Conservation (phyloP, 2,113 vertebrate species). For the Scopus umbretta region DNA sequence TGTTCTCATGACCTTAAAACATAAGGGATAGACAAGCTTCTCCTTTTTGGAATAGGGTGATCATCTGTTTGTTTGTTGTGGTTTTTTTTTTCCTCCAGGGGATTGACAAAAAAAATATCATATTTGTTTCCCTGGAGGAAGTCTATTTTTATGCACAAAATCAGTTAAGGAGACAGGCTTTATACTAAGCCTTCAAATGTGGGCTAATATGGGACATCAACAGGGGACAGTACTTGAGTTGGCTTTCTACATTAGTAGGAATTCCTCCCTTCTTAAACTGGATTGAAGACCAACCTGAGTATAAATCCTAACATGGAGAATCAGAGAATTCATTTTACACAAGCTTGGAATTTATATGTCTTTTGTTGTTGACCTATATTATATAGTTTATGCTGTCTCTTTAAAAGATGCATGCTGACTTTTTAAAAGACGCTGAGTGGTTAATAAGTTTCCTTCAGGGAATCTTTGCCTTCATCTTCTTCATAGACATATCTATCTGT, state of each 20-base stretch:
- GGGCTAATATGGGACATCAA: background rate
- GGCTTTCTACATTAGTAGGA: background rate
- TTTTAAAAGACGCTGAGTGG: background rate
- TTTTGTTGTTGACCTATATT: constrained; percentile 10
- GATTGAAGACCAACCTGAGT: background rate
- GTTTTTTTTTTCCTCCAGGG: background rate
- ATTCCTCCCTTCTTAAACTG: background rate
- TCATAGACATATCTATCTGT: constrained; percentile 16
- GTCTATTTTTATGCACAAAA: background rate
- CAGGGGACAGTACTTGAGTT: background rate
- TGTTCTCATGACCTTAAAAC: background rate
- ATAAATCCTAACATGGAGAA: background rate
- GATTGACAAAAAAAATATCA: background rate
- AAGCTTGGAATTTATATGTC: background rate
- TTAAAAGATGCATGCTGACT: background rate
- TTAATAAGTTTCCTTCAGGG: constrained; percentile 27
- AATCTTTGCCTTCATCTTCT: constrained; percentile 11
- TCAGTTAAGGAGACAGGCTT: background rate
- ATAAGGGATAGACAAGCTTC: background rate
- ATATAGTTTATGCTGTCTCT: background rate
- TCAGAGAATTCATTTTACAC: background rate
- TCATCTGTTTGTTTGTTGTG: background rate
- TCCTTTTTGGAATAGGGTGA: background rate
- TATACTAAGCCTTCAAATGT: background rate
- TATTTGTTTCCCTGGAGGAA: background rate